A percentile compares a stretch with the other conserved stretches of the same genome.
Evolutionary conservation across 1,140 invertebrate genomes (phyloP).

Genomic region (Ganaspis sp.): DNA sequence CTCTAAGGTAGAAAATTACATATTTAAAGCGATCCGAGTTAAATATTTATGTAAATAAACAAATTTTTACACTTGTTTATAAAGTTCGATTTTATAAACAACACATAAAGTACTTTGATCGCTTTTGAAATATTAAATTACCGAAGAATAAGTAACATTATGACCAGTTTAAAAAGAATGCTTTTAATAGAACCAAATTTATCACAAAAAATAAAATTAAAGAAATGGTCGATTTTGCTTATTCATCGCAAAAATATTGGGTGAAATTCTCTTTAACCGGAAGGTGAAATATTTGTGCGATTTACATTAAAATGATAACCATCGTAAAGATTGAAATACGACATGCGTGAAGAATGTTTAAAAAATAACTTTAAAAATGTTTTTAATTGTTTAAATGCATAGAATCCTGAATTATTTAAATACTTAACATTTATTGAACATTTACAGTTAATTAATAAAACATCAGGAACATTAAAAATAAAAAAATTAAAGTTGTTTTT

Average conservation of each 20-base stretch:
- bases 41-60: not conserved
- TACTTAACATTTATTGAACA: too few relatives aligned
- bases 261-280: slow-evolving; percentile 21
- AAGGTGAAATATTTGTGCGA: slow-evolving; percentile 14
- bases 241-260: slow-evolving; percentile 4
- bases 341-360: not conserved
- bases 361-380: too few relatives aligned
- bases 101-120: not conserved
- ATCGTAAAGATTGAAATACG: slow-evolving; percentile 17
- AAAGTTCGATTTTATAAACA: too few relatives aligned
- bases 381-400: too few relatives aligned
- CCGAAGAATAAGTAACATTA: not conserved
- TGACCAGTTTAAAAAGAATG: not conserved
- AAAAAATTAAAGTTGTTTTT: not conserved
- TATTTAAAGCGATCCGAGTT: not conserved
- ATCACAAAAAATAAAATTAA: not conserved
- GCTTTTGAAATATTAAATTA: not conserved
- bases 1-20: not conserved
- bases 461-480: not conserved
- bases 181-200: not conserved
- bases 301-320: slow-evolving; percentile 14
- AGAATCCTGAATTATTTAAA: too few relatives aligned
- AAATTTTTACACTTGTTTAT: too few relatives aligned
- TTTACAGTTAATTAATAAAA: too few relatives aligned
- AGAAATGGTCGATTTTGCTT: not conserved